Percentiles rank a stretch among this genome's conserved stretches.
These are phyloP conservation scores for Xestia sexstrigata DNA, from an alignment of 2,888 invertebrate species.

Conservation along the genomic window DNA sequence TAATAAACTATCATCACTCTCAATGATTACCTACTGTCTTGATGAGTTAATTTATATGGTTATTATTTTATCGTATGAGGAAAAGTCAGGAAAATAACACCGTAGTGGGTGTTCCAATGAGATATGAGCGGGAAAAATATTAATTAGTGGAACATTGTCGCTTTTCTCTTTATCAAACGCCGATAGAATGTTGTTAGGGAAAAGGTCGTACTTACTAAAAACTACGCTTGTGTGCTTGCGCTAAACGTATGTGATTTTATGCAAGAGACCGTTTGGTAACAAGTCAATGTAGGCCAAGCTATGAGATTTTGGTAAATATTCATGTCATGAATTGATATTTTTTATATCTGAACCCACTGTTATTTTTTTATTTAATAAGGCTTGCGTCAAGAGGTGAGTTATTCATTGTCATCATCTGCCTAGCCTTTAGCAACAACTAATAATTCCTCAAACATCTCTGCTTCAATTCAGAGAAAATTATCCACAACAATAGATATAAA, in stretches of 20 bases:
- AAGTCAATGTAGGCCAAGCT: not conserved
- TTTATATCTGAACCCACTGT: not conserved
- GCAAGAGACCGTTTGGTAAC: not conserved
- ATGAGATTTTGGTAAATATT: not conserved
- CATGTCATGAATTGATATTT: not conserved
- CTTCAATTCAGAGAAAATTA: not conserved
- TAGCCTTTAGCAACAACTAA: not conserved
- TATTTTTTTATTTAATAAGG: not conserved
- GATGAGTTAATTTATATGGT: not conserved
- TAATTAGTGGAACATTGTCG: slow-evolving; percentile 8
- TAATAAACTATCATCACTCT: not conserved
- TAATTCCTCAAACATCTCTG: not conserved
- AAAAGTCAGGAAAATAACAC: slow-evolving; percentile 9
- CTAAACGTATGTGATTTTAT: no score
- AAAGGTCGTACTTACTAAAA: not conserved
- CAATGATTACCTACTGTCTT: not conserved
- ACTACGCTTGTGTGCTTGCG: no score
- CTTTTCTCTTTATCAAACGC: not conserved
- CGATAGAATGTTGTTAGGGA: not conserved
- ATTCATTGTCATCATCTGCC: not conserved
- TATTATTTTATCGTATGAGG: slow-evolving; percentile 22
- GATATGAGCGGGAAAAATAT: slow-evolving; percentile 4
- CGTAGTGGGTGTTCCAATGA: slow-evolving; percentile 4
- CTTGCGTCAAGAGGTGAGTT: not conserved
- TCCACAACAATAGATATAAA: slow-evolving; percentile 3